A percentile compares a stretch with the other conserved stretches of the same genome.
Conservation (phyloP, 2,797 vertebrate genomes). For the Fistularia tabacaria region DNA sequence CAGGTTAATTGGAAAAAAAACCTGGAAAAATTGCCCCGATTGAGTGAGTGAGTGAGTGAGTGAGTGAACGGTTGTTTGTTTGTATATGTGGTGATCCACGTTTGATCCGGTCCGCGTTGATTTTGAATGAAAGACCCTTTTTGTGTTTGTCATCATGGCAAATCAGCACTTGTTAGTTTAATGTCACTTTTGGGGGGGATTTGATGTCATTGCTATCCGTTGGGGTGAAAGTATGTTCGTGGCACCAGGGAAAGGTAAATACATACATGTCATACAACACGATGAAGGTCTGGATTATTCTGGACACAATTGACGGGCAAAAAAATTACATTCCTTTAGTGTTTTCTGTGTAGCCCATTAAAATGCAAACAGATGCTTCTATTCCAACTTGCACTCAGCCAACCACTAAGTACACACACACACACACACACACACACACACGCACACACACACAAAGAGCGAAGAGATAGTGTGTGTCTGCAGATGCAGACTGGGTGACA, state of each 20-base stretch:
- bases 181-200: too few relatives aligned
- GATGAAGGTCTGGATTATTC: neutral
- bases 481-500: slow-evolving; percentile 57
- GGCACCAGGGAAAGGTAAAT: too few relatives aligned
- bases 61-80: too few relatives aligned
- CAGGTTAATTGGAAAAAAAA: too few relatives aligned
- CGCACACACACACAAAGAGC: slow-evolving; percentile 7
- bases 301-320: neutral
- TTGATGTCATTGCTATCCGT: too few relatives aligned
- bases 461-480: slow-evolving; percentile 36
- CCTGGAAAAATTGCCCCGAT: too few relatives aligned
- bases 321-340: slow-evolving; percentile 6
- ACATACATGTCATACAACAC: neutral
- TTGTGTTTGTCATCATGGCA: too few relatives aligned
- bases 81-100: too few relatives aligned
- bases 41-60: too few relatives aligned
- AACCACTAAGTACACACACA: slow-evolving; percentile 20
- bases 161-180: too few relatives aligned
- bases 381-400: slow-evolving; percentile 18
- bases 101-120: too few relatives aligned
- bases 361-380: slow-evolving; percentile 41
- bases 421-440: slow-evolving; percentile 11
- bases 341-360: slow-evolving; percentile 16
- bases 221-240: neutral
- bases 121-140: too few relatives aligned